phyloP scores from a whole-genome alignment of 2,113 vertebrate genomes.

The Cynopterus brachyotis region DNA sequence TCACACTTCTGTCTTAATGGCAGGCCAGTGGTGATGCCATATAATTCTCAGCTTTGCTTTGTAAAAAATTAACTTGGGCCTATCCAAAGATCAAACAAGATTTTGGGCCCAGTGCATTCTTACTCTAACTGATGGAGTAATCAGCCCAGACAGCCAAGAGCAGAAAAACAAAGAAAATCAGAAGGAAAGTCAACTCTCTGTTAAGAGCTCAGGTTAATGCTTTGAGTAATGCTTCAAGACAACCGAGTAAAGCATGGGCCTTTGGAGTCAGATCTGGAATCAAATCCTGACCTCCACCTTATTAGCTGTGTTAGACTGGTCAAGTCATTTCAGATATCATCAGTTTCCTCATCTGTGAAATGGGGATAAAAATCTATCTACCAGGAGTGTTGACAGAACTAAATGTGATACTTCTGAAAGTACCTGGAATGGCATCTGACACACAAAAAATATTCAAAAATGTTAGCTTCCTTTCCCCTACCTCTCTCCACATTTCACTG shows the following conservation, averaged over 20 bases:
- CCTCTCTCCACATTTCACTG: background rate
- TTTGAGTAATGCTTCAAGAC: slow-evolving; percentile 5
- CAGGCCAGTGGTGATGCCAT: background rate
- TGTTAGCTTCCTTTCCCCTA: background rate
- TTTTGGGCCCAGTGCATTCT: background rate
- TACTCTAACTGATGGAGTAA: slow-evolving; percentile 35
- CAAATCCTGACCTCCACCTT: background rate
- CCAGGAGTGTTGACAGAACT: background rate
- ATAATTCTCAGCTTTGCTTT: slow-evolving; percentile 9
- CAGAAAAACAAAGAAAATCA: slow-evolving; percentile 35
- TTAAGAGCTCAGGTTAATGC: background rate
- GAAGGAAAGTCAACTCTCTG: background rate
- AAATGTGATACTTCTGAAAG: background rate
- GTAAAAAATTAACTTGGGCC: slow-evolving; percentile 29
- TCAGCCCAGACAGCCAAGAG: background rate
- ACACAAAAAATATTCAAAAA: background rate
- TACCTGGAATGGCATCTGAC: background rate
- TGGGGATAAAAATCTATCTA: background rate
- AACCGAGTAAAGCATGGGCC: background rate
- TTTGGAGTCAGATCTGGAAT: background rate
- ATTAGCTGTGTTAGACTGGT: background rate
- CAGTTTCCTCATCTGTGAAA: background rate
- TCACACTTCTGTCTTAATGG: background rate
- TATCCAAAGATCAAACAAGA: slow-evolving; percentile 29
- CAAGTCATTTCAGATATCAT: background rate